Conservation (phyloP, 2,888 invertebrate genomes). For the Diaphora mendica region DNA sequence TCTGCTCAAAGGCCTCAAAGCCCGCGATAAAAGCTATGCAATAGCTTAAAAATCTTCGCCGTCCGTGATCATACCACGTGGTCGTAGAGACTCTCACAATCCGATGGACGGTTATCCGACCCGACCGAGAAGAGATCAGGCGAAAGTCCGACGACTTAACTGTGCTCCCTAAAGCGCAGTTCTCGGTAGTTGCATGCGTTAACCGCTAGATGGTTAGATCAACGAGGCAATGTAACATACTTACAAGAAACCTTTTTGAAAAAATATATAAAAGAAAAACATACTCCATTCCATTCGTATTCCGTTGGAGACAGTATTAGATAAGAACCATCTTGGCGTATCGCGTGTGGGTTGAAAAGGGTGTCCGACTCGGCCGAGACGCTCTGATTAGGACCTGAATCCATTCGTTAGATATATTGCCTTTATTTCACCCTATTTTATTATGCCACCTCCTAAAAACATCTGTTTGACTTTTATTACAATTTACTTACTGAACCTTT, state of each 20-base stretch:
- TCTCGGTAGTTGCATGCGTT: too few relatives aligned
- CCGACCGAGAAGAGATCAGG: too few relatives aligned
- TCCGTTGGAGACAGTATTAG: conserved; percentile 30
- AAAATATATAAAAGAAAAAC: not conserved
- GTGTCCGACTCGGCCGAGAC: conserved; percentile 42
- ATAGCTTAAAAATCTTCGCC: too few relatives aligned
- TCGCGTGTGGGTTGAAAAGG: conserved; percentile 59
- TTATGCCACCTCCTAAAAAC: conserved; percentile 51
- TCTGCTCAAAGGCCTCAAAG: too few relatives aligned
- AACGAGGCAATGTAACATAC: too few relatives aligned
- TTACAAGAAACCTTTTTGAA: not conserved
- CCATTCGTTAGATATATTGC: conserved; percentile 59
- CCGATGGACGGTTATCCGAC: too few relatives aligned
- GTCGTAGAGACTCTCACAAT: too few relatives aligned
- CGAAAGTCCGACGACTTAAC: too few relatives aligned
- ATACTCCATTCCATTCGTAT: conserved; percentile 26
- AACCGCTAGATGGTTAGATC: too few relatives aligned
- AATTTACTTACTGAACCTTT: conserved; percentile 49
- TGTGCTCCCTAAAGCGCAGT: too few relatives aligned
- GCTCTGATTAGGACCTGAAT: conserved; percentile 57
- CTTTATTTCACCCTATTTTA: conserved; percentile 49
- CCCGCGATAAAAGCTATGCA: too few relatives aligned
- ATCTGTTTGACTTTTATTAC: conserved; percentile 55
- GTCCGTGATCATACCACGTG: too few relatives aligned
- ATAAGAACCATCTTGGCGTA: conserved; percentile 41